These are phyloP conservation scores for Sepiola atlantica DNA, from an alignment of 2,888 invertebrate genomes.

Conservation along the genomic window DNA sequence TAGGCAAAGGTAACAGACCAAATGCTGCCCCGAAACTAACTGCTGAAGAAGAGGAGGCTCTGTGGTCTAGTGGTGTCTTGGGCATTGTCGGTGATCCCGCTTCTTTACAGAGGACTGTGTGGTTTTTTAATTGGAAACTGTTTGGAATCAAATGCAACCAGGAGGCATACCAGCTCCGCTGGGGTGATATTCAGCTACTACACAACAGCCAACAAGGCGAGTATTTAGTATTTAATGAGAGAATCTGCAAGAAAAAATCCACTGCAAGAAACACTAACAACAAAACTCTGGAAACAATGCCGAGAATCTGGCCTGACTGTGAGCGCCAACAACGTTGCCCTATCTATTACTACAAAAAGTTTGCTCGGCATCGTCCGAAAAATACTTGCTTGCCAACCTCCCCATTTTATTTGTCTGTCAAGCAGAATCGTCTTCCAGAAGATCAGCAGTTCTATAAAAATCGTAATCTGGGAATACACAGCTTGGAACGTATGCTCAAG, in stretches of 20 bases:
- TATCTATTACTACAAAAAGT: conserved; percentile 16
- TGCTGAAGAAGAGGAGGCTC: neutral
- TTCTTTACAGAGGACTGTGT: neutral
- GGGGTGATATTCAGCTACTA: conserved; percentile 12
- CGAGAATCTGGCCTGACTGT: neutral
- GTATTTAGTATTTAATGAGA: neutral
- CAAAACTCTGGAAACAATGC: neutral
- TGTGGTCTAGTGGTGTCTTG: neutral
- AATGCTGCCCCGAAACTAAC: conserved; percentile 42
- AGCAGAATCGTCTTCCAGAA: neutral
- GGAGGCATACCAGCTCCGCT: neutral
- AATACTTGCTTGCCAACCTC: neutral
- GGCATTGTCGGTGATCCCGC: neutral
- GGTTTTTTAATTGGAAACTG: neutral
- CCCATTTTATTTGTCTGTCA: neutral
- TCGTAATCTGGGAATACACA: neutral
- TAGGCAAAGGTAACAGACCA: conserved; percentile 60
- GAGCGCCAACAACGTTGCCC: neutral
- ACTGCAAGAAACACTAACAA: neutral
- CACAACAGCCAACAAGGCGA: neutral
- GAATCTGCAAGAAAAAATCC: neutral
- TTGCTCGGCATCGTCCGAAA: neutral
- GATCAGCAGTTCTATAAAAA: neutral
- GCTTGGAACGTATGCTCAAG: neutral
- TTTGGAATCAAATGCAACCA: conserved; percentile 10